Conservation (phyloP, 2,797 vertebrate genomes). For the Takifugu ocellatus region DNA sequence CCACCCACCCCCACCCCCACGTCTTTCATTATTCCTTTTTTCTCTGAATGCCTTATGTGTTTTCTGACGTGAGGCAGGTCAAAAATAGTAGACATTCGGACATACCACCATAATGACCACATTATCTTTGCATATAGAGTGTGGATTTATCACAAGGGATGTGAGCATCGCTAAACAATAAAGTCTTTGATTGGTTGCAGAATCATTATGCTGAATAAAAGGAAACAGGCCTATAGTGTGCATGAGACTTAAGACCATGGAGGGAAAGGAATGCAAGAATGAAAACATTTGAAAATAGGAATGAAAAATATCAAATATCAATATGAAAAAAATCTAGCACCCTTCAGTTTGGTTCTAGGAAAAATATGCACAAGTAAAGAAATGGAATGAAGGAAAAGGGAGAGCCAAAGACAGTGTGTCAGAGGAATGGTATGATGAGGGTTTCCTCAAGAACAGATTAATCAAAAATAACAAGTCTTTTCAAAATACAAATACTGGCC, state of each 20-base stretch:
- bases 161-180: no score
- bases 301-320: conserved; percentile 6
- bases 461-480: conserved; percentile 11
- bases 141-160: no score
- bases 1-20: conserved; percentile 4
- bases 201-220: background rate
- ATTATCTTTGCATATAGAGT: background rate
- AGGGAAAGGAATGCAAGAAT: background rate
- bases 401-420: conserved; percentile 15
- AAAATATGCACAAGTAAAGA: background rate
- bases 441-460: conserved; percentile 30
- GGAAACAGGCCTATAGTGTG: background rate
- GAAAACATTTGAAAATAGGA: background rate
- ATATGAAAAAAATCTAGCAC: background rate
- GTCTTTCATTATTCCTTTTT: conserved; percentile 4
- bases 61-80: conserved; percentile 59
- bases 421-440: conserved; percentile 30
- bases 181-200: no score
- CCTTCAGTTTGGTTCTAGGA: background rate
- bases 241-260: background rate
- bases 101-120: conserved; percentile 20
- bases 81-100: conserved; percentile 24
- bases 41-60: background rate
- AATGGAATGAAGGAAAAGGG: background rate
- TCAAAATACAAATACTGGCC: accelerated